A percentile compares a stretch with the other conserved stretches of the same genome.
Evolutionary conservation across 2,113 vertebrate species (phyloP).

Genomic region (Oceanites oceanicus): DNA sequence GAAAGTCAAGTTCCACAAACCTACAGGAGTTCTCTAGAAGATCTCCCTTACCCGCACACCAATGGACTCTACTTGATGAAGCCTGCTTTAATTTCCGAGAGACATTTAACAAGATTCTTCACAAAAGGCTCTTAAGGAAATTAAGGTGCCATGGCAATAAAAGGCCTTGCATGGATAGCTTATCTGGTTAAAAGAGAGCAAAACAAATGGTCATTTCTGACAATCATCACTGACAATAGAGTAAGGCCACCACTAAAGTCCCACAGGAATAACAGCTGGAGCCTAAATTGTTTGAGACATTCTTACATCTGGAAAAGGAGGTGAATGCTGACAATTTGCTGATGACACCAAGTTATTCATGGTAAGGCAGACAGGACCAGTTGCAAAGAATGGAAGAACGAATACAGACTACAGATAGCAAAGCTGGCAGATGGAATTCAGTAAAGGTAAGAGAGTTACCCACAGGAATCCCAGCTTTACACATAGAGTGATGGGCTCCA

Average conservation of each 20-base stretch:
- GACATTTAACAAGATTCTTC: not conserved
- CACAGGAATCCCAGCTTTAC: not conserved
- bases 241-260: not conserved
- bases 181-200: not conserved
- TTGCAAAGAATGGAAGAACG: accelerated
- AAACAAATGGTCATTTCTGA: not conserved
- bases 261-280: not conserved
- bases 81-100: not conserved
- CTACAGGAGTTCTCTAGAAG: not conserved
- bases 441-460: not conserved
- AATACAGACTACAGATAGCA: not conserved
- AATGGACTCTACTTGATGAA: not conserved
- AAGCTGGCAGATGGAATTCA: not conserved
- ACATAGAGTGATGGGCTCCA: not conserved
- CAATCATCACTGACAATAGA: not conserved
- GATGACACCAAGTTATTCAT: not conserved
- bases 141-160: not conserved
- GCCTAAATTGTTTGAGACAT: not conserved
- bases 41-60: not conserved
- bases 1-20: not conserved
- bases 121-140: not conserved
- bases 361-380: not conserved
- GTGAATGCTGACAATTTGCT: not conserved
- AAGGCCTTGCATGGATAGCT: not conserved
- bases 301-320: not conserved